Percentiles rank a stretch among this genome's conserved stretches.
Evolutionary conservation across 2,888 invertebrate species (phyloP).

Genomic region (Leucozona laternaria): DNA sequence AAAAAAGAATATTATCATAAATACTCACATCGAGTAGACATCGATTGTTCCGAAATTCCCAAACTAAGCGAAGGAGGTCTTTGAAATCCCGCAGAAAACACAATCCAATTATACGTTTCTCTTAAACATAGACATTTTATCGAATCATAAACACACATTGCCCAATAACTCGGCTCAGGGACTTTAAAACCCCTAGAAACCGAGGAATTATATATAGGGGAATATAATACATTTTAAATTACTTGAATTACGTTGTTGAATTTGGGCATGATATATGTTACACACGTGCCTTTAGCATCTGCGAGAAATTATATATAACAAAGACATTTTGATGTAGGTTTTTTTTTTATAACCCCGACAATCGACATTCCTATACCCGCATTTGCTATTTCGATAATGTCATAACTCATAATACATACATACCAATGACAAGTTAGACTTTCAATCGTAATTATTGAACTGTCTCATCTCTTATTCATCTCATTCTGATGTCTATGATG

Average conservation of each 20-base stretch:
- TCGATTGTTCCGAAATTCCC: too few relatives aligned
- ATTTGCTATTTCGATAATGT: slow-evolving; percentile 41
- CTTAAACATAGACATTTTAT: neutral
- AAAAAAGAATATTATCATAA: too few relatives aligned
- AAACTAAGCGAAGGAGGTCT: too few relatives aligned
- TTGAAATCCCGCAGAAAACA: too few relatives aligned
- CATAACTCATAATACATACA: slow-evolving; percentile 53
- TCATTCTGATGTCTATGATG: neutral
- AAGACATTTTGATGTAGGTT: slow-evolving; percentile 4
- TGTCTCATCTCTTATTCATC: neutral
- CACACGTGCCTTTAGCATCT: slow-evolving; percentile 36
- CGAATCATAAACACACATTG: neutral
- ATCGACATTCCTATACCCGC: neutral
- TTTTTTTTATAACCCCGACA: neutral
- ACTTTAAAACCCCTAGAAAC: neutral
- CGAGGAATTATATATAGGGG: neutral
- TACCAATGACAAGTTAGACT: slow-evolving; percentile 49
- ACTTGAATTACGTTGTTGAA: neutral
- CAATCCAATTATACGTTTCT: too few relatives aligned
- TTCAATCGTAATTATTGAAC: neutral
- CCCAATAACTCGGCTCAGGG: neutral
- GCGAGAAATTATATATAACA: slow-evolving; percentile 25
- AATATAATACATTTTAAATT: slow-evolving; percentile 2
- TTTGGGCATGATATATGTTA: neutral
- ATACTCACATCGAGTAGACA: too few relatives aligned